These are phyloP conservation scores for Willisornis vidua DNA, from an alignment of 2,113 vertebrate species.

Conservation along the genomic window DNA sequence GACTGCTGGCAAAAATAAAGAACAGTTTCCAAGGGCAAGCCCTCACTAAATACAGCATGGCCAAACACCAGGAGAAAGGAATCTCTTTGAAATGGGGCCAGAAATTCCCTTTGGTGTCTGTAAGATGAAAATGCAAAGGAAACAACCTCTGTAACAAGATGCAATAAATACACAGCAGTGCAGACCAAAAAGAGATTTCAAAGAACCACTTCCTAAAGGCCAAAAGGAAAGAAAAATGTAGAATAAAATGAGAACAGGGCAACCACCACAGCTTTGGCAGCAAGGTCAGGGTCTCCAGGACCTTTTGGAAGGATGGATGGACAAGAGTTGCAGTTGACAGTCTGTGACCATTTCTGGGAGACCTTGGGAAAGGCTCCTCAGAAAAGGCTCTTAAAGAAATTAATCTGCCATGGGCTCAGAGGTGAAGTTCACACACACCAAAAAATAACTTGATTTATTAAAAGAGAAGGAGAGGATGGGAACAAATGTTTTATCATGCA, in stretches of 20 bases:
- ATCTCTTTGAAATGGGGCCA: neutral
- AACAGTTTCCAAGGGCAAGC: neutral
- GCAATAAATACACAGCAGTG: neutral
- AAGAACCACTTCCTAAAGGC: neutral
- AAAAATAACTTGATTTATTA: neutral
- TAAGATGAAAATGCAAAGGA: neutral
- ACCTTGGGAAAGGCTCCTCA: neutral
- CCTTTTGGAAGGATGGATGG: neutral
- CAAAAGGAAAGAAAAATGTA: neutral
- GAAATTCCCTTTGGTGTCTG: neutral
- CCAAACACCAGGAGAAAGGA: neutral
- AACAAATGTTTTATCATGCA: neutral
- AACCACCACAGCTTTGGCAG: neutral
- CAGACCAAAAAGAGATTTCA: neutral
- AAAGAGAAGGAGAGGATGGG: neutral
- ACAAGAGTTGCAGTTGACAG: neutral
- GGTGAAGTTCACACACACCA: neutral
- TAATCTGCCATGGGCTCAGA: neutral
- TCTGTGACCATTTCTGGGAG: neutral
- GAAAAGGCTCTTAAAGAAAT: neutral
- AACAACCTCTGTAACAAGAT: neutral
- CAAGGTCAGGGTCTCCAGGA: neutral
- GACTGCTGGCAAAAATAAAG: neutral
- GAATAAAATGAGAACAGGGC: neutral
- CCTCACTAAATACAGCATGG: neutral